phyloP scores from a whole-genome alignment of 2,113 vertebrate species.

The Archocentrus centrarchus region DNA sequence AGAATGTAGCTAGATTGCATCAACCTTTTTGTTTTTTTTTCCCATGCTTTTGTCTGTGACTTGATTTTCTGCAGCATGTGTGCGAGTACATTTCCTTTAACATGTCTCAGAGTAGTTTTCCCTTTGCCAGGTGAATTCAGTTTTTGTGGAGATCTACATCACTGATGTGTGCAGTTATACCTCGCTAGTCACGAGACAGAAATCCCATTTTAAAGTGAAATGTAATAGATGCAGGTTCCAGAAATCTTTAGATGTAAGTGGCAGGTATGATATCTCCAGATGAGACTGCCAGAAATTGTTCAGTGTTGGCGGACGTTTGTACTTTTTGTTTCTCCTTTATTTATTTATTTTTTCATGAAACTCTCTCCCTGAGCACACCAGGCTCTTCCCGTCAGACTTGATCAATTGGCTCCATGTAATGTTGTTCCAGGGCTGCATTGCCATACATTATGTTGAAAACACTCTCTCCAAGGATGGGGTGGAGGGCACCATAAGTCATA shows the following conservation, averaged over 20 bases:
- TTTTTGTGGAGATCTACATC: background rate
- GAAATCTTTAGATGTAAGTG: background rate
- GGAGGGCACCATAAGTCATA: conserved; percentile 59
- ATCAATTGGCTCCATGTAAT: conserved; percentile 52
- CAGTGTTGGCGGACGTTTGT: background rate
- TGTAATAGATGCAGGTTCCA: background rate
- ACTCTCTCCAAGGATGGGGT: conserved; percentile 37
- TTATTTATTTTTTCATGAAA: conserved; percentile 18
- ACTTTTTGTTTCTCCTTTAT: background rate
- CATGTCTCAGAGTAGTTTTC: background rate
- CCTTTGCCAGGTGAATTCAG: background rate
- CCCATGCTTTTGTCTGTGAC: background rate
- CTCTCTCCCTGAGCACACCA: background rate
- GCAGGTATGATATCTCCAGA: background rate
- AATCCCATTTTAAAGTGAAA: background rate
- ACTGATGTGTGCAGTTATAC: background rate
- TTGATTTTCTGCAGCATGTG: background rate
- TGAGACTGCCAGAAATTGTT: background rate
- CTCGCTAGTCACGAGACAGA: background rate
- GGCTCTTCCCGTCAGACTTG: conserved; percentile 51
- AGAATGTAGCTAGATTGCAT: background rate
- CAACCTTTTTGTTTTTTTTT: background rate
- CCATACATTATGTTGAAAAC: conserved; percentile 50
- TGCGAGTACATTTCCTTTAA: background rate
- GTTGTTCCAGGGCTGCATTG: conserved; percentile 53